phyloP scores from a whole-genome alignment of 2,888 invertebrate species.

The Philopedon plagiatum region DNA sequence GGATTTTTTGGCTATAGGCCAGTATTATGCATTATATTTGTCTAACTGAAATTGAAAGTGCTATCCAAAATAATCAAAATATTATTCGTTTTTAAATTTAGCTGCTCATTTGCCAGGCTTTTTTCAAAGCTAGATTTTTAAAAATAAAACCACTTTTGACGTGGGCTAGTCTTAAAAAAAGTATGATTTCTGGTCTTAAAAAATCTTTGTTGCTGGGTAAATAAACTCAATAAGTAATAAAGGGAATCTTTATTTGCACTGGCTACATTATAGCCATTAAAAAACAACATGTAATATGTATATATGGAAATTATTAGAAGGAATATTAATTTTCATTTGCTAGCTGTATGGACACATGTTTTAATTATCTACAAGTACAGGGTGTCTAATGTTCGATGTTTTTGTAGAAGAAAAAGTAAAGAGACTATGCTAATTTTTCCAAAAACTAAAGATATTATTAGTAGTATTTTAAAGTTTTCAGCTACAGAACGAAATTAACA shows the following conservation, averaged over 20 bases:
- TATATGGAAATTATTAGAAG: no score
- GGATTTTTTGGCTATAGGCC: slow-evolving; percentile 25
- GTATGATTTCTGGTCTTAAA: slow-evolving; percentile 2
- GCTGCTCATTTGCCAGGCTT: slow-evolving; percentile 25
- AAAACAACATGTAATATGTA: no score
- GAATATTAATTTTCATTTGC: no score
- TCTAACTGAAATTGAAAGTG: slow-evolving; percentile 40
- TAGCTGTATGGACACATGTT: no score
- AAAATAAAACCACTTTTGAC: slow-evolving; percentile 7
- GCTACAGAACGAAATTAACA: no score
- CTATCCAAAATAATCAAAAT: slow-evolving; percentile 40
- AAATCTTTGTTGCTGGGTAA: background rate
- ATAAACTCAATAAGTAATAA: background rate
- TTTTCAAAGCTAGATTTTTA: slow-evolving; percentile 3
- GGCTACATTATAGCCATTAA: no score
- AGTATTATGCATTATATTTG: slow-evolving; percentile 38
- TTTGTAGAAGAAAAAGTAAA: no score
- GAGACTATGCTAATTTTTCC: no score
- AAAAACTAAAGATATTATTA: no score
- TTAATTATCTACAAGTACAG: no score
- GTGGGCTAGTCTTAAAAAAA: background rate
- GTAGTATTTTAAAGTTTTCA: no score
- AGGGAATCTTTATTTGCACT: background rate
- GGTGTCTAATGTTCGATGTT: no score
- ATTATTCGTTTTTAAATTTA: slow-evolving; percentile 41